Evolutionary conservation across 1,140 invertebrate genomes (phyloP).

Genomic region (Antheraea mylitta): DNA sequence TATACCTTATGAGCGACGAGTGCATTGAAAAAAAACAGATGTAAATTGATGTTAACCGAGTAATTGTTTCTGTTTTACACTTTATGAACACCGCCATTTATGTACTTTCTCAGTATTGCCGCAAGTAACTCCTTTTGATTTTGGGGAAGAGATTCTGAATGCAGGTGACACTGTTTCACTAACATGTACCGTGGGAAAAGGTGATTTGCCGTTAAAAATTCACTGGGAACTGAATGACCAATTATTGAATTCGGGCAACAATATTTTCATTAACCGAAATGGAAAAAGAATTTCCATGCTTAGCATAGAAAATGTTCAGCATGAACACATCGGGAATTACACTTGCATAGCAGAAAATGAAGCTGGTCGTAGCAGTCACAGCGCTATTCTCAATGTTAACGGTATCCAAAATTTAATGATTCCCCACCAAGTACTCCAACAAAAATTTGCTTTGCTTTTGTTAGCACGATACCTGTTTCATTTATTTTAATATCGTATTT

Average conservation of each 20-base stretch:
- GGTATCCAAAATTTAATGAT: constrained; percentile 54
- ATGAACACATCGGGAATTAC: constrained; percentile 88
- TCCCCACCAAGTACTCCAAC: constrained; percentile 2
- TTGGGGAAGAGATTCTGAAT: constrained; percentile 83
- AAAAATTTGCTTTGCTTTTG: constrained; percentile 25
- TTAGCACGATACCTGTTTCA: constrained; percentile 24
- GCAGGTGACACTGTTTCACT: constrained; percentile 87
- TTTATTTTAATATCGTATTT: too few species aligned
- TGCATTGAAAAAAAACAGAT: background rate
- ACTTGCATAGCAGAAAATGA: constrained; percentile 88
- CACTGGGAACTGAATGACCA: constrained; percentile 83
- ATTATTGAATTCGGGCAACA: constrained; percentile 63
- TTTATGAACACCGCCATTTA: background rate
- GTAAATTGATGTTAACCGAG: background rate
- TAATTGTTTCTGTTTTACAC: background rate
- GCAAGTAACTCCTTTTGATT: constrained; percentile 84
- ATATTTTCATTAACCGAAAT: constrained; percentile 67
- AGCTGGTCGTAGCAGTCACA: constrained; percentile 82
- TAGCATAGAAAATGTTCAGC: constrained; percentile 82
- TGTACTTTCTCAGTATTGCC: constrained; percentile 78
- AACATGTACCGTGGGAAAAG: constrained; percentile 86
- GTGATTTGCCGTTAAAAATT: constrained; percentile 84
- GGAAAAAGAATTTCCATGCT: constrained; percentile 77
- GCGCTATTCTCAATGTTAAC: constrained; percentile 79
- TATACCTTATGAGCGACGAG: background rate